Evolutionary conservation across 1,140 invertebrate species (phyloP).

Genomic region (Sitobion miscanthi): DNA sequence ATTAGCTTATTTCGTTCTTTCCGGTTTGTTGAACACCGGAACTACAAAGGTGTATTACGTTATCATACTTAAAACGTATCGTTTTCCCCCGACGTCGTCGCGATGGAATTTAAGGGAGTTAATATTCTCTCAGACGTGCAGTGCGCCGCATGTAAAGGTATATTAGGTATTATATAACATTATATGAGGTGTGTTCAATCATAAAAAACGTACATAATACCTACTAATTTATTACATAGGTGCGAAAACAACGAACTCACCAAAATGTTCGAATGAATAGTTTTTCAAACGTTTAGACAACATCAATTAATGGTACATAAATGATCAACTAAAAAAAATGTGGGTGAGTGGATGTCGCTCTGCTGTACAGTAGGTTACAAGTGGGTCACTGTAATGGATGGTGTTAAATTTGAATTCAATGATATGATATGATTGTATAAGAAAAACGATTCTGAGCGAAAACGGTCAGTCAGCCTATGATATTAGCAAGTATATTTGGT

Average conservation of each 20-base stretch:
- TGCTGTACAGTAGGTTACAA: too few relatives aligned
- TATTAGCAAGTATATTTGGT: too few relatives aligned
- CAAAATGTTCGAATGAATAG: too few relatives aligned
- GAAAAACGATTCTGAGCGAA: too few relatives aligned
- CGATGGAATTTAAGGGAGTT: not conserved
- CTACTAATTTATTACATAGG: not conserved
- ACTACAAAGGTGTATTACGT: not conserved
- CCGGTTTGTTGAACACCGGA: not conserved
- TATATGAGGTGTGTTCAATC: not conserved
- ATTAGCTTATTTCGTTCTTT: not conserved
- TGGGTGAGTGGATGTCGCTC: too few relatives aligned
- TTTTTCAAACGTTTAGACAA: too few relatives aligned
- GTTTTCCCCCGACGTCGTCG: not conserved
- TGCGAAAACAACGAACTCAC: not conserved
- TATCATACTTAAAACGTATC: not conserved
- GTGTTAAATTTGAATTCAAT: too few relatives aligned
- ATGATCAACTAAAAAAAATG: too few relatives aligned
- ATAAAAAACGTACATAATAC: not conserved
- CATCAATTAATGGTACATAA: too few relatives aligned
- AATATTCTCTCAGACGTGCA: not conserved
- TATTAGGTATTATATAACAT: not conserved
- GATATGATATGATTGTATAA: too few relatives aligned
- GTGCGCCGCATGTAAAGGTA: not conserved
- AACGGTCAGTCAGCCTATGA: too few relatives aligned
- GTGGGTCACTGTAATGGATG: too few relatives aligned